Evolutionary conservation across 2,888 invertebrate species (phyloP).

Genomic region (Deladenus siricidicola): DNA sequence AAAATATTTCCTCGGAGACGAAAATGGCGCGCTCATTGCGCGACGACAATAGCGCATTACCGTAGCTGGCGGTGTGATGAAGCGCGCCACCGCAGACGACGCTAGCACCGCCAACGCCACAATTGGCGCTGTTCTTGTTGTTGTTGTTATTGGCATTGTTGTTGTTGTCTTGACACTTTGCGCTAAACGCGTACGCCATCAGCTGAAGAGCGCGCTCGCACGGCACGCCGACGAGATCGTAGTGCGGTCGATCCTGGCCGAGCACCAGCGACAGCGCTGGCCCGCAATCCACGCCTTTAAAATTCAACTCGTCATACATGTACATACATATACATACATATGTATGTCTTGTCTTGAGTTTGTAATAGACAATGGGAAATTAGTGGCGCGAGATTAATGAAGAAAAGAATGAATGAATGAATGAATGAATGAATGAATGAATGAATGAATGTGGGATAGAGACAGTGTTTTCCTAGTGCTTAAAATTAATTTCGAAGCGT

Average conservation of each 20-base stretch:
- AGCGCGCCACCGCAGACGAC: not conserved
- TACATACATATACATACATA: no score
- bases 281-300: constrained; percentile 47
- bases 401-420: not conserved
- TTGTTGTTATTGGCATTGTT: no score
- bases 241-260: constrained; percentile 43
- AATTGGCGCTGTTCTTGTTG: no score
- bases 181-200: constrained; percentile 22
- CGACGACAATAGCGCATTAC: not conserved
- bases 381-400: constrained; percentile 2
- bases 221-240: constrained; percentile 36
- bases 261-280: constrained; percentile 41
- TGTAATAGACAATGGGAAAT: no score
- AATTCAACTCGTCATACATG: no score
- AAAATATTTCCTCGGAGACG: constrained; percentile 44
- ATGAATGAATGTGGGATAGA: no score
- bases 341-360: no score
- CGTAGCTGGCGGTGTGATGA: not conserved
- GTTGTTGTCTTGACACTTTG: constrained; percentile 34
- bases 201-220: constrained; percentile 13
- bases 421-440: no score
- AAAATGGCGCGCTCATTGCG: constrained; percentile 16
- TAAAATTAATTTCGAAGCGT: no score
- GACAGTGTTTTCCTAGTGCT: no score
- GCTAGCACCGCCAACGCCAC: constrained; percentile 11